phyloP scores from a whole-genome alignment of 1,140 invertebrate genomes.

The Lordiphosa stackelbergi region DNA sequence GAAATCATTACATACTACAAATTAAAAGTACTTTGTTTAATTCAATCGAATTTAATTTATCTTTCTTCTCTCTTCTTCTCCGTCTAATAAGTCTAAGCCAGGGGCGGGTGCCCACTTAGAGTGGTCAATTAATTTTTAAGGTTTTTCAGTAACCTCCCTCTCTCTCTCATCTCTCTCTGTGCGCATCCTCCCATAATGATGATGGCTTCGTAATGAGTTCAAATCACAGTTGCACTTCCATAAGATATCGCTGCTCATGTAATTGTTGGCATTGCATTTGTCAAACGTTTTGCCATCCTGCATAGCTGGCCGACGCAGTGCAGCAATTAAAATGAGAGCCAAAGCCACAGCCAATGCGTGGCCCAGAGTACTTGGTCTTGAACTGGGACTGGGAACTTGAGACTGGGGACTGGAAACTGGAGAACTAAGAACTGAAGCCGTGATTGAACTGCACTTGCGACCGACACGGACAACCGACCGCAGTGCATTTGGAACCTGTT shows the following conservation, averaged over 20 bases:
- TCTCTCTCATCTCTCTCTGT: constrained; percentile 19
- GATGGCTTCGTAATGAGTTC: constrained; percentile 60
- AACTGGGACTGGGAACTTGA: constrained; percentile 30
- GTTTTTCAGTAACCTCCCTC: constrained; percentile 1
- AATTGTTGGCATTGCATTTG: constrained; percentile 74
- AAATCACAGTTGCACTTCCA: constrained; percentile 46
- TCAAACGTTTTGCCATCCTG: constrained; percentile 61
- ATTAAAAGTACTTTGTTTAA: too few species aligned
- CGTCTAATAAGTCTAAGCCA: too few species aligned
- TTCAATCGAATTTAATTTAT: too few species aligned
- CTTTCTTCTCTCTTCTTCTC: too few species aligned
- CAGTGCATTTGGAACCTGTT: constrained; percentile 59
- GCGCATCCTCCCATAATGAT: constrained; percentile 20
- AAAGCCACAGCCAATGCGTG: constrained; percentile 35
- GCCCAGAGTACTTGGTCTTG: constrained; percentile 30
- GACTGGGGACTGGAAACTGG: constrained; percentile 37
- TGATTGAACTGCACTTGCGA: constrained; percentile 67
- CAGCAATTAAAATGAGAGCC: constrained; percentile 60
- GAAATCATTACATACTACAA: too few species aligned
- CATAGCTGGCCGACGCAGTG: constrained; percentile 57
- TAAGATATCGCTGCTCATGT: constrained; percentile 58
- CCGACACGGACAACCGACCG: constrained; percentile 27
- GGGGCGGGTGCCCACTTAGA: background rate
- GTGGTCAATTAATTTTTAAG: constrained; percentile 2
- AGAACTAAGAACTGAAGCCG: constrained; percentile 32